These are phyloP conservation scores for Trichogramma pretiosum DNA, from an alignment of 1,140 invertebrate species.

Conservation along the genomic window DNA sequence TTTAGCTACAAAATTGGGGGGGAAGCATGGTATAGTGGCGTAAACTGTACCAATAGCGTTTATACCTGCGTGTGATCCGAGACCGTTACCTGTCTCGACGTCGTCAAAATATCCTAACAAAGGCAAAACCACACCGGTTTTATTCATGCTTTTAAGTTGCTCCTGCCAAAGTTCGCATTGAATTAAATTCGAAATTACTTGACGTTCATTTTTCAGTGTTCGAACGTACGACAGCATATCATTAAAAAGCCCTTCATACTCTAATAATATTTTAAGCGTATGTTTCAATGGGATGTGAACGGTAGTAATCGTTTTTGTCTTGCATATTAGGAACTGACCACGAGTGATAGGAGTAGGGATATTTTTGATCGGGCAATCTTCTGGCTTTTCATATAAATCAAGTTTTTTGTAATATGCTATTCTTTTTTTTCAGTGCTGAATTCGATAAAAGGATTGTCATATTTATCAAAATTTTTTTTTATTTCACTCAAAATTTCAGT, in stretches of 20 bases:
- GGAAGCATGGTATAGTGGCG: slow-evolving; percentile 20
- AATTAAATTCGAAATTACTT: background rate
- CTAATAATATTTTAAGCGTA: background rate
- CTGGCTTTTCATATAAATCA: background rate
- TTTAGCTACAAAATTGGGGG: slow-evolving; percentile 19
- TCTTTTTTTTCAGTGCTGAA: background rate
- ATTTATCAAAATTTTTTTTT: background rate
- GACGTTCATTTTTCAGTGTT: background rate
- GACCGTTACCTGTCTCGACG: slow-evolving; percentile 14
- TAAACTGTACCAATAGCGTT: slow-evolving; percentile 21
- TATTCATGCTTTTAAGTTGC: background rate
- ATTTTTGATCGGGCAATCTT: background rate
- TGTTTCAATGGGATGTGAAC: background rate
- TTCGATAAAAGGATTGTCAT: background rate
- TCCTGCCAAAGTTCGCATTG: slow-evolving; percentile 2
- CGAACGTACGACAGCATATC: background rate
- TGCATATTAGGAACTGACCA: background rate
- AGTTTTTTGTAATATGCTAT: background rate
- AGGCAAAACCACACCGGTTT: slow-evolving; percentile 5
- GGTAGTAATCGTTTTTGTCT: background rate
- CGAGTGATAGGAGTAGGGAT: background rate
- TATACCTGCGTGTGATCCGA: slow-evolving; percentile 6
- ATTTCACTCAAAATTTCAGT: background rate
- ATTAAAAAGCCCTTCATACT: slow-evolving; percentile 1
- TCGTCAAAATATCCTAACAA: slow-evolving; percentile 11